These are phyloP conservation scores for Haliclystus octoradiatus DNA, from an alignment of 30 jellyfish, hydroid and myxozoan genomes.

Conservation along the genomic window DNA sequence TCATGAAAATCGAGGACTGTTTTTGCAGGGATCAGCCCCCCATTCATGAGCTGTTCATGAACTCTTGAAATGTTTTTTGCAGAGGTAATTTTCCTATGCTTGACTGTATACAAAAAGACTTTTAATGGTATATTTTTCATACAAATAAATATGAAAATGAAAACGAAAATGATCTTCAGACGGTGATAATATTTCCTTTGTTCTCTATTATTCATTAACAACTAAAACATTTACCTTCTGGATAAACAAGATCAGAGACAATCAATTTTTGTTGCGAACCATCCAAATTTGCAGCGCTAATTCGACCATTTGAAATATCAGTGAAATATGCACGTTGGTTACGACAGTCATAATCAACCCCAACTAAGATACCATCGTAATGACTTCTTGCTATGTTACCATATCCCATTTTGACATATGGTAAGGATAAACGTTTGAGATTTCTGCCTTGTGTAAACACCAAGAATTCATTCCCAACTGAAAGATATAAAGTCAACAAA, in stretches of 20 bases:
- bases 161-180: too few species aligned
- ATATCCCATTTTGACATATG: slow-evolving; percentile 37
- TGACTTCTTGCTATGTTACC: slow-evolving; percentile 32
- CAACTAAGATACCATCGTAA: slow-evolving; percentile 25
- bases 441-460: slow-evolving; percentile 64
- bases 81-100: too few species aligned
- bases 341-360: slow-evolving; percentile 62
- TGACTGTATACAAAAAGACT: too few species aligned
- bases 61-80: too few species aligned
- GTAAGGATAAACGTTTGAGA: slow-evolving; percentile 48
- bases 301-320: slow-evolving; percentile 33
- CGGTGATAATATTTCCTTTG: neutral
- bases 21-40: too few species aligned
- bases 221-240: slow-evolving; percentile 38
- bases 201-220: neutral
- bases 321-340: slow-evolving; percentile 53
- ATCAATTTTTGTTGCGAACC: slow-evolving; percentile 36
- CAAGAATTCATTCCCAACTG: slow-evolving; percentile 65
- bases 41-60: too few species aligned
- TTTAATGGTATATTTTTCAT: too few species aligned
- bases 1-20: too few species aligned
- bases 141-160: too few species aligned
- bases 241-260: slow-evolving; percentile 26
- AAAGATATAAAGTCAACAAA: too few species aligned
- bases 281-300: slow-evolving; percentile 36